phyloP scores from a whole-genome alignment of 2,113 vertebrate genomes.

The Tapirus terrestris region DNA sequence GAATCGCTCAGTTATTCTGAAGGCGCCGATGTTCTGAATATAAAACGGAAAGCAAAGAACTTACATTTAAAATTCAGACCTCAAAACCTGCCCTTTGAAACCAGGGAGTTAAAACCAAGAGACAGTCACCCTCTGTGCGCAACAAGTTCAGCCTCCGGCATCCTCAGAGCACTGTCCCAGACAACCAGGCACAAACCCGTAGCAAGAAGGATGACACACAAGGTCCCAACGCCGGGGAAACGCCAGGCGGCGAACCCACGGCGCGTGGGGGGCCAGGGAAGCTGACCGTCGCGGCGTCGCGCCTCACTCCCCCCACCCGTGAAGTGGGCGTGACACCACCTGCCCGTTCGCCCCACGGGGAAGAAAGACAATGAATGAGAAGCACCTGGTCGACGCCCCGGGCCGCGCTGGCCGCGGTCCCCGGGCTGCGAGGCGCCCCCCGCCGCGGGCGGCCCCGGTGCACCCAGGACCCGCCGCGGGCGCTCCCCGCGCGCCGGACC shows the following conservation, averaged over 20 bases:
- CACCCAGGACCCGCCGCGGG: neutral
- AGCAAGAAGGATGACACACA: neutral
- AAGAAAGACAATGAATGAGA: conserved; percentile 42
- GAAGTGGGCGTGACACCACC: neutral
- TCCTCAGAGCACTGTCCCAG: neutral
- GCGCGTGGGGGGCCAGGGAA: too few relatives aligned
- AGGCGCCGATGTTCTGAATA: neutral
- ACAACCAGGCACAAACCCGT: neutral
- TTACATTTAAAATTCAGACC: neutral
- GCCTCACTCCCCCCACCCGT: neutral
- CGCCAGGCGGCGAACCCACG: neutral
- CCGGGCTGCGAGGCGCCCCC: neutral
- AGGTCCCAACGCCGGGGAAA: neutral
- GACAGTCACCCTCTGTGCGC: neutral
- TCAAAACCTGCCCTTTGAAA: neutral
- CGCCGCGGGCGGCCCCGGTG: neutral
- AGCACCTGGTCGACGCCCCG: accelerated
- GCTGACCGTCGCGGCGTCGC: neutral
- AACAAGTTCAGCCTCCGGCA: neutral
- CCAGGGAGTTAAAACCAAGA: neutral
- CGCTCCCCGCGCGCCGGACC: neutral
- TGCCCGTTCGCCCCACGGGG: neutral
- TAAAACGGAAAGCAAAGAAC: neutral
- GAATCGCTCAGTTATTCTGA: neutral
- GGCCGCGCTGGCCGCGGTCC: neutral